Evolutionary conservation across 2,797 vertebrate species (phyloP).

Genomic region (Hyperoplus lanceolatus): DNA sequence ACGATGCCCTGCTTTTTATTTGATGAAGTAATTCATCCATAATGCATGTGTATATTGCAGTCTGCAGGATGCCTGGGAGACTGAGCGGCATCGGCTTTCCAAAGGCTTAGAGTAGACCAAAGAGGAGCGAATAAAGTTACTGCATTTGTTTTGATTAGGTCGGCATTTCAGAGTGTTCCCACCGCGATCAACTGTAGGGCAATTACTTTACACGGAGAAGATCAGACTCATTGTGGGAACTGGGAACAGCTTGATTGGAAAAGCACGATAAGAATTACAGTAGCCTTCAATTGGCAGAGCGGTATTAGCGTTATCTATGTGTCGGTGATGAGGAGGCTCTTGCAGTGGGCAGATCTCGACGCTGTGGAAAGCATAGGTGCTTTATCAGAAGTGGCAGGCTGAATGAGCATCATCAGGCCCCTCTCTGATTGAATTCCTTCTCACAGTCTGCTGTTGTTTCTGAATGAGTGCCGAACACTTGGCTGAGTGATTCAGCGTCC

Average conservation of each 20-base stretch:
- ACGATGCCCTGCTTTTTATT: conserved; percentile 81
- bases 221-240: conserved; percentile 61
- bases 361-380: conserved; percentile 59
- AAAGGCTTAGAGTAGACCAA: conserved; percentile 28
- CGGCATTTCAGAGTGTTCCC: conserved; percentile 55
- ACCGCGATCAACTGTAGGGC: conserved; percentile 52
- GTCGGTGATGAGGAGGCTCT: conserved; percentile 39
- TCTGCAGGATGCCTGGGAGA: conserved; percentile 71
- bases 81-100: conserved; percentile 41
- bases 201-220: conserved; percentile 66
- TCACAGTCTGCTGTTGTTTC: conserved; percentile 65
- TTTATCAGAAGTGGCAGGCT: conserved; percentile 77
- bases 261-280: conserved; percentile 60
- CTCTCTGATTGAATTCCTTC: conserved; percentile 75
- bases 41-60: conserved; percentile 80
- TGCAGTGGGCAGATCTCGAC: conserved; percentile 30
- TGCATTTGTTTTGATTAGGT: conserved; percentile 76
- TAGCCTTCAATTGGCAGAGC: conserved; percentile 49
- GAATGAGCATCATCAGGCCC: conserved; percentile 74
- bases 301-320: conserved; percentile 61
- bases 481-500: conserved; percentile 64
- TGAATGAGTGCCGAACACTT: conserved; percentile 52
- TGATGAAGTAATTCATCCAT: conserved; percentile 85
- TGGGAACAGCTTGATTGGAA: conserved; percentile 53
- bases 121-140: conserved; percentile 38